phyloP scores from a whole-genome alignment of 2,797 vertebrate species.

The Alcedo atthis region DNA sequence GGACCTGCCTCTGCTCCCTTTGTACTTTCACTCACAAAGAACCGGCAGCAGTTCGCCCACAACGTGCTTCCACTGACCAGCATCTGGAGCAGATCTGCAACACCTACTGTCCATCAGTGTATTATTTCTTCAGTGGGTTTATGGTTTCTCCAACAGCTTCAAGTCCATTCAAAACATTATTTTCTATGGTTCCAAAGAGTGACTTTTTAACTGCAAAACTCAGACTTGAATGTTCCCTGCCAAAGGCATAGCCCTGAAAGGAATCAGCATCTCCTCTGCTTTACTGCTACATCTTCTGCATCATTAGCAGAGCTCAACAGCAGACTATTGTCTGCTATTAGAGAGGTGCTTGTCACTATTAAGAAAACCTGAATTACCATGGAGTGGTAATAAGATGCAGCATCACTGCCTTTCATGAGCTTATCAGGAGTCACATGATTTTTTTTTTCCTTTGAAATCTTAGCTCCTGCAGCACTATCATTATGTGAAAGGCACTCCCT shows the following conservation, averaged over 20 bases:
- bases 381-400: constrained; percentile 2
- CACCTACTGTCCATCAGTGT: background rate
- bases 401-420: constrained; percentile 34
- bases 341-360: constrained; percentile 5
- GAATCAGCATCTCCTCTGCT: background rate
- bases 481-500: constrained; percentile 5
- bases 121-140: background rate
- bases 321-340: constrained; percentile 15
- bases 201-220: background rate
- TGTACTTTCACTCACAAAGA: background rate
- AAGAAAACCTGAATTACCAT: constrained; percentile 22
- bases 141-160: background rate
- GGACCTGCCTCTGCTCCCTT: background rate
- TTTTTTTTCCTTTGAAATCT: background rate
- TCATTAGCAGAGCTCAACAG: constrained; percentile 9
- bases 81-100: background rate
- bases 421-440: constrained; percentile 1
- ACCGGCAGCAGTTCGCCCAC: background rate
- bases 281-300: background rate
- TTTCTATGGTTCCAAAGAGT: background rate
- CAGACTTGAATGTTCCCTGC: background rate
- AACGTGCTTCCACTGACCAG: background rate
- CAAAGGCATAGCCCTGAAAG: background rate
- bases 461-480: background rate
- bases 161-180: background rate